Conservation (phyloP, 2,797 vertebrate genomes). For the Synaphobranchus kaupii region DNA sequence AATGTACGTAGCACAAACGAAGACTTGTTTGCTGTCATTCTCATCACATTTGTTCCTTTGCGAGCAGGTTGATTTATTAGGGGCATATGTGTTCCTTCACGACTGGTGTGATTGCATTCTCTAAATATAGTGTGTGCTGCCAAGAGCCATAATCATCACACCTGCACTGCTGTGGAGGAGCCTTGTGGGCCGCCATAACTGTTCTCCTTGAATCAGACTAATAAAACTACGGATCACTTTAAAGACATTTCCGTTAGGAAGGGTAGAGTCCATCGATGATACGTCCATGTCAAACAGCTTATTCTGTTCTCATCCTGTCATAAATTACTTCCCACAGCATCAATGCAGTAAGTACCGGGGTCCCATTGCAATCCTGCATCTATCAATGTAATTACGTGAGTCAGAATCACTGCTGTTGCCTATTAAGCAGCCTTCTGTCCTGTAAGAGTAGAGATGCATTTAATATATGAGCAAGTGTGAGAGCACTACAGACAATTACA, state of each 20-base stretch:
- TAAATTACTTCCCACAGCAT: conserved; percentile 68
- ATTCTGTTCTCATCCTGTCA: conserved; percentile 58
- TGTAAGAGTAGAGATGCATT: conserved; percentile 74
- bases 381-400: conserved; percentile 79
- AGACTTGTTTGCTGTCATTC: not conserved
- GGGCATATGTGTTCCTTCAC: conserved; percentile 69
- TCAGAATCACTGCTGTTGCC: conserved; percentile 78
- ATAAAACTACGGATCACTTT: conserved; percentile 9
- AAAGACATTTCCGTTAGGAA: conserved; percentile 29
- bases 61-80: conserved; percentile 68
- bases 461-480: conserved; percentile 70
- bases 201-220: not conserved
- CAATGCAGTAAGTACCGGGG: conserved; percentile 70
- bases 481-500: conserved; percentile 66
- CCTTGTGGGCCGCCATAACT: conserved; percentile 8
- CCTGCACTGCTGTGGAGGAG: conserved; percentile 55
- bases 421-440: conserved; percentile 77
- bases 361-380: conserved; percentile 75
- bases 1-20: not conserved
- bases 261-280: conserved; percentile 41
- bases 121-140: conserved; percentile 56
- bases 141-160: conserved; percentile 69
- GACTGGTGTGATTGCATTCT: conserved; percentile 77
- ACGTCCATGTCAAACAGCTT: conserved; percentile 55
- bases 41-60: conserved; percentile 54